phyloP scores from a whole-genome alignment of 2,113 vertebrate genomes.

The Zosterops hypoxanthus region DNA sequence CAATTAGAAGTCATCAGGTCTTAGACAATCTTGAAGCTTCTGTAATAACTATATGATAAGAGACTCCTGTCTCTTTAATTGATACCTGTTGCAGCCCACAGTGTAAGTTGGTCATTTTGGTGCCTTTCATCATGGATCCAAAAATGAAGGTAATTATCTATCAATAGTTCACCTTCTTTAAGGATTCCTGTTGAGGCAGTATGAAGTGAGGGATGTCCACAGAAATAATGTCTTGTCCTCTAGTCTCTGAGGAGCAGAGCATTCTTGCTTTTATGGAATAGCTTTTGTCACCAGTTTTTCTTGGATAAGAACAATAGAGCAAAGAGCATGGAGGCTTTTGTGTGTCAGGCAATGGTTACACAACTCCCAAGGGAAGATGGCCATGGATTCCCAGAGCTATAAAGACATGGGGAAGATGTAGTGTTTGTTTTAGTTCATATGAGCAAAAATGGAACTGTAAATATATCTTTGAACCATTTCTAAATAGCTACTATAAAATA shows the following conservation, averaged over 20 bases:
- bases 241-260: background rate
- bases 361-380: background rate
- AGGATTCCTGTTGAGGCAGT: background rate
- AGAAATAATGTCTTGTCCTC: background rate
- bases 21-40: background rate
- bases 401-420: background rate
- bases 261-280: background rate
- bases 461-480: background rate
- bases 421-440: background rate
- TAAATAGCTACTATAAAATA: background rate
- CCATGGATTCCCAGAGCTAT: background rate
- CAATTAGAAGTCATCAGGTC: background rate
- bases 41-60: background rate
- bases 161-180: background rate
- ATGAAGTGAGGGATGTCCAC: background rate
- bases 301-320: background rate
- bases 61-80: background rate
- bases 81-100: background rate
- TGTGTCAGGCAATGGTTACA: background rate
- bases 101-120: rapidly evolving
- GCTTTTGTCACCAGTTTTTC: background rate
- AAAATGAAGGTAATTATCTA: background rate
- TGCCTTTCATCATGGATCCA: background rate
- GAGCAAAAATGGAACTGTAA: background rate
- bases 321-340: background rate